Evolutionary conservation across 2,797 vertebrate species (phyloP).

Genomic region (Eulemur mongoz): DNA sequence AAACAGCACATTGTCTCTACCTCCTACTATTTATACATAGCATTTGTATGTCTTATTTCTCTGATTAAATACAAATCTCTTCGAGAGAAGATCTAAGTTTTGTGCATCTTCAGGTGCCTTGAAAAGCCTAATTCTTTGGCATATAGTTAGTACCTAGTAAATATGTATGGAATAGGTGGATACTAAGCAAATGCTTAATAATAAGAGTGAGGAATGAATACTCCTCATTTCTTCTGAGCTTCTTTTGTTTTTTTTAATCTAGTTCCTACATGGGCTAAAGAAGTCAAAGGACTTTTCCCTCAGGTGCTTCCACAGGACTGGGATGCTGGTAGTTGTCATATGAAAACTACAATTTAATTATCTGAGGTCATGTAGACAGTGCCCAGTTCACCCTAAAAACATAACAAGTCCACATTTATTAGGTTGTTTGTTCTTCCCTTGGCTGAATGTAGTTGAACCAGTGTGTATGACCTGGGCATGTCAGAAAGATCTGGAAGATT

Average conservation of each 20-base stretch:
- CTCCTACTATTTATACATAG: not conserved
- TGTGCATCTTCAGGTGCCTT: not conserved
- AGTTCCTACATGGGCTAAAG: not conserved
- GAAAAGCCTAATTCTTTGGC: not conserved
- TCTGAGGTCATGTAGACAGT: not conserved
- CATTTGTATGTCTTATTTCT: not conserved
- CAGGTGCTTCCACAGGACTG: not conserved
- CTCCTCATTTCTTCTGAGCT: not conserved
- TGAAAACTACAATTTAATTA: slow-evolving; percentile 8
- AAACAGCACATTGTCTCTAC: not conserved
- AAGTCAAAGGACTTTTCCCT: slow-evolving; percentile 19
- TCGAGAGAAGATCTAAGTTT: slow-evolving; percentile 1
- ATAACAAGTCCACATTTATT: not conserved
- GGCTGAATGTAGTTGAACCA: not conserved
- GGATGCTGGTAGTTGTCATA: not conserved
- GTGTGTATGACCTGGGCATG: not conserved
- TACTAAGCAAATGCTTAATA: not conserved
- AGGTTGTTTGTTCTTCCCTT: not conserved
- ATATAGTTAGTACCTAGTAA: not conserved
- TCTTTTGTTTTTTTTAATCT: not conserved
- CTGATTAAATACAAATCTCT: not conserved
- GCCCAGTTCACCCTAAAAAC: not conserved
- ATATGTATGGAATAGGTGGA: not conserved
- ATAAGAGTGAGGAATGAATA: not conserved
- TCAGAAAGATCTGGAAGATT: not conserved